Evolutionary conservation across 2,113 vertebrate species (phyloP).

Genomic region (Sebastes schlegelii): DNA sequence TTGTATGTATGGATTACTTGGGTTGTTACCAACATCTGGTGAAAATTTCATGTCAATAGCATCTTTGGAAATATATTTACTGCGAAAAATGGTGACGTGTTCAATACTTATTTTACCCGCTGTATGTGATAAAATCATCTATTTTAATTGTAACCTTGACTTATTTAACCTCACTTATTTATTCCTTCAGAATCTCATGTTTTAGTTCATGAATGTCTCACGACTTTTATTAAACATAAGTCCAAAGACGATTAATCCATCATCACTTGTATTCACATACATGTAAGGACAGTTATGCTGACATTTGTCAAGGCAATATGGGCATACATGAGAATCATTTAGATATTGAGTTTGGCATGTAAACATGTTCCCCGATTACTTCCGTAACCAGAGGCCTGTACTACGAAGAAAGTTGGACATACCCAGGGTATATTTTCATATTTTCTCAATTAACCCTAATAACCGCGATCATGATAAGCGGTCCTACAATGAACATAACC

Average conservation of each 20-base stretch:
- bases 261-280: not conserved
- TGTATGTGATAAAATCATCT: not conserved
- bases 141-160: too few species aligned
- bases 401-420: not conserved
- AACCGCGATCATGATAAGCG: too few species aligned
- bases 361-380: not conserved
- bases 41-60: too few species aligned
- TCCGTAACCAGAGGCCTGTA: not conserved
- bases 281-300: not conserved
- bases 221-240: not conserved
- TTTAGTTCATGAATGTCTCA: too few species aligned
- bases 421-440: too few species aligned
- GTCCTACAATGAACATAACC: too few species aligned
- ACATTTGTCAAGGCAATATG: not conserved
- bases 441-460: too few species aligned
- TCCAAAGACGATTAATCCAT: not conserved
- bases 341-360: not conserved
- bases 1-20: too few species aligned
- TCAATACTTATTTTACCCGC: too few species aligned
- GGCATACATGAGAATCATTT: not conserved
- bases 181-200: not conserved
- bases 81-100: too few species aligned
- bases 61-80: too few species aligned
- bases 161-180: not conserved
- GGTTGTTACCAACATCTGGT: too few species aligned